Percentiles rank a stretch among this genome's conserved stretches.
Evolutionary conservation across 2,797 vertebrate species (phyloP).

Genomic region (Setipinna tenuifilis): DNA sequence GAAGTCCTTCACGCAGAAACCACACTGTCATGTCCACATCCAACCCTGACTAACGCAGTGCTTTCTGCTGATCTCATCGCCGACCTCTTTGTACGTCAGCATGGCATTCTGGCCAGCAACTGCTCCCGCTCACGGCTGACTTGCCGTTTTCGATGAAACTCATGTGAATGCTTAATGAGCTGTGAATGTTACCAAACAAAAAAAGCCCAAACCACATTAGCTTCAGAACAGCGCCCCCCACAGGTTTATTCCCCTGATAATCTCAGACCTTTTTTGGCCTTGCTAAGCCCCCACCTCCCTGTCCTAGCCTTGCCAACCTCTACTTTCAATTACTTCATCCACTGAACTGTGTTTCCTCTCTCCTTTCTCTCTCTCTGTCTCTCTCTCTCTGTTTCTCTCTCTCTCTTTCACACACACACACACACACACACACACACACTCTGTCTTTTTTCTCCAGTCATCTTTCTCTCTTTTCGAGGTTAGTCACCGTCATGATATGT

Average conservation of each 20-base stretch:
- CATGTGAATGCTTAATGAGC: slow-evolving; percentile 61
- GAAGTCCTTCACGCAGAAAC: not conserved
- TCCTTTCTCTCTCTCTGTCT: not conserved
- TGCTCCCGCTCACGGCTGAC: slow-evolving; percentile 48
- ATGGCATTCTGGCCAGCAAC: not conserved
- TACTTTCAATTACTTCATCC: not conserved
- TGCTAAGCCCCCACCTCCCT: slow-evolving; percentile 47
- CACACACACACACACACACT: too few species aligned
- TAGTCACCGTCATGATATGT: slow-evolving; percentile 15
- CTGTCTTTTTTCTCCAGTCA: too few species aligned
- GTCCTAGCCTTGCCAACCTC: not conserved
- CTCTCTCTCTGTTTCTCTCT: not conserved
- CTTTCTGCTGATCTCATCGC: not conserved
- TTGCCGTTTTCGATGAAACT: slow-evolving; percentile 55
- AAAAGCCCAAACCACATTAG: slow-evolving; percentile 37
- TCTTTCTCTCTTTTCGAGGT: not conserved
- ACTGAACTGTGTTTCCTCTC: slow-evolving; percentile 1
- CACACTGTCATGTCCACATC: not conserved
- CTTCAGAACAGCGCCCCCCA: slow-evolving; percentile 51
- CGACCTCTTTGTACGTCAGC: not conserved
- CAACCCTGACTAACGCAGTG: not conserved
- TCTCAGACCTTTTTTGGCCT: slow-evolving; percentile 52
- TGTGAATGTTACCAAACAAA: slow-evolving; percentile 58
- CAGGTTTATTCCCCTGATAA: slow-evolving; percentile 58
- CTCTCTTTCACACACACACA: not conserved